Conservation (phyloP, 2,888 invertebrate species). For the Amblyjoppa fuscipennis region DNA sequence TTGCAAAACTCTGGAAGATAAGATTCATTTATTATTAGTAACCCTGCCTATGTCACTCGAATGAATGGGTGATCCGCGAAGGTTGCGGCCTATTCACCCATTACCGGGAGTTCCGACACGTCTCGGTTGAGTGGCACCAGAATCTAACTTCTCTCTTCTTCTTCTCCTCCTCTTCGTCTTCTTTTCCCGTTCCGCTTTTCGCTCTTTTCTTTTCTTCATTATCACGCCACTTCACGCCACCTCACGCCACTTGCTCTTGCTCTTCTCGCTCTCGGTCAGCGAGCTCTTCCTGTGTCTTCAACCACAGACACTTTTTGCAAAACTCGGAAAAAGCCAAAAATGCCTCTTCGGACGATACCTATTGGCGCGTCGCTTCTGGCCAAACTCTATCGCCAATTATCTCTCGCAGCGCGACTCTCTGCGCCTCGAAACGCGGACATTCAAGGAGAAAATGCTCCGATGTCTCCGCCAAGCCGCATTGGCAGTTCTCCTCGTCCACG, state of each 20-base stretch:
- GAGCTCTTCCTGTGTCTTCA: background rate
- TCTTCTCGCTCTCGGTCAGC: too few relatives aligned
- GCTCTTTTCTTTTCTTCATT: too few relatives aligned
- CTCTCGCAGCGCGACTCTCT: constrained; percentile 9
- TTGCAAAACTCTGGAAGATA: too few relatives aligned
- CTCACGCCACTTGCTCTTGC: too few relatives aligned
- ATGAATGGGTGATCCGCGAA: background rate
- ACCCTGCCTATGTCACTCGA: background rate
- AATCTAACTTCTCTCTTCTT: too few relatives aligned
- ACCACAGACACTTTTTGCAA: background rate
- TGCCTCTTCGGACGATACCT: background rate
- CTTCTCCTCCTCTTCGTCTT: too few relatives aligned
- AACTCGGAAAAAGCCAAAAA: background rate
- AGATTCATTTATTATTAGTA: too few relatives aligned
- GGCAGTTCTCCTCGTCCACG: background rate
- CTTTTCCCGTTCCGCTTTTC: too few relatives aligned
- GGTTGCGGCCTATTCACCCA: background rate
- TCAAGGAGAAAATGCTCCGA: constrained; percentile 24
- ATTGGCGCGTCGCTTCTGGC: background rate
- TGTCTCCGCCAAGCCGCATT: constrained; percentile 6
- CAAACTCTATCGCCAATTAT: background rate
- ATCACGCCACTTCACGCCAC: too few relatives aligned
- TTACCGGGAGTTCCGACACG: background rate
- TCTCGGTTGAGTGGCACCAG: background rate
- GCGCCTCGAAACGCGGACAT: constrained; percentile 7